Evolutionary conservation across 1,140 invertebrate genomes (phyloP), one percentile per base, ranked within the genome.

Genomic region (Calliopsis andreniformis): DNA sequence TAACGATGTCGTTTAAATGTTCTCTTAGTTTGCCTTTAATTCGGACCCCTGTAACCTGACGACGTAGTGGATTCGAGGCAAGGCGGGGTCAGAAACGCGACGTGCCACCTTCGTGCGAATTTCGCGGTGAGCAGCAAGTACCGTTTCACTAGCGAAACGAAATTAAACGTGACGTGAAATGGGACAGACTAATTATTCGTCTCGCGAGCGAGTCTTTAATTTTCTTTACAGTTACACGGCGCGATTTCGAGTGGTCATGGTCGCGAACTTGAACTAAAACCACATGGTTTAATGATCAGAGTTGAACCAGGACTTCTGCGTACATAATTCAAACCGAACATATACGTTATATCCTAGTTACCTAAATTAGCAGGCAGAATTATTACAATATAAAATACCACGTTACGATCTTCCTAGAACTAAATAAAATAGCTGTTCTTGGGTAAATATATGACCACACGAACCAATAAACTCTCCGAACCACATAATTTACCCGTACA

Each of bases 241-340:
- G 3, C 51, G 14, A 3, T 55, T 30, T 30, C 51, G 25, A 14
- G 25, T 14, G 51, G 25, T 30, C 25, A 55, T 25, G 51, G 25
- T 25, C 51, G 51, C 16, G 51, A 30, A 55, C 51, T 55, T 55
- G 25, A 55, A 30, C 25, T 55, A 55, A 25, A 55, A 55, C 23
- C 51, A 25, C 45, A 2, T 0, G 45, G 16, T n/a, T 23, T 25
- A 25, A 55, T 55, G 25, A 55, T 55, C 25, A 25, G 28, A 39
- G 35, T 39, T 3, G 35, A 39, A 39, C 10, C 35, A 3, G 35
- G 10, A 39, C 35, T 39, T n/a, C n/a, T n/a, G n/a, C n/a, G n/a
- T n/a, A n/a, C n/a, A n/a, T n/a, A n/a, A 10, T 39, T 39, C 35
- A 5, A 10, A 10, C 35, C 35, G 3, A 10, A 39, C 35, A 39